Base-by-base conservation (phyloP, 2,797 vertebrate genomes). In the Ambastaia sidthimunki region DNA sequence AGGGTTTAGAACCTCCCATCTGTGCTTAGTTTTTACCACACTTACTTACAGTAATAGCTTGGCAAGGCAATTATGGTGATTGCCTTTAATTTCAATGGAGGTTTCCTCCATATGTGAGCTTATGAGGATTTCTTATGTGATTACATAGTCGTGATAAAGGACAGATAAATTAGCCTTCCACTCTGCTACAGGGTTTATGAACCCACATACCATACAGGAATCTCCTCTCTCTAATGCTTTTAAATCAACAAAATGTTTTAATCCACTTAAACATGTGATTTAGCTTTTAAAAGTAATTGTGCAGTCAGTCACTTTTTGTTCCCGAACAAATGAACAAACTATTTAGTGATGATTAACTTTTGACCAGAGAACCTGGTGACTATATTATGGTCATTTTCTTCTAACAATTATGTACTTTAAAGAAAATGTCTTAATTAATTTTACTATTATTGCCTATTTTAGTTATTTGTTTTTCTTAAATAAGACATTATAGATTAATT, bases 31-130 rank as follows among this genome's bases (percentile, higher is more conserved):
- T 74, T 79, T 41, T 75, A 37, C 71, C 74, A 50, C 16, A 80
- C 54, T 80, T 70, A 63, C 79, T 79, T 47, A 84, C 60, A 77
- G 77, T 74, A 83, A 84, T 77, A 81, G 78, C 70, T 65, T 60
- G 9, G 41, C 65, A 48, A 76, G 21, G 71, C 68, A 82, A 85
- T 87, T 88, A 82, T 62, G 7, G 34, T 80, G 75, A 87, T 76
- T 84, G 59, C 65, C 23, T 79, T 67, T 72, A 78, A 79, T 78
- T 77, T 78, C 21, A 28, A 23, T 60, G 23, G 41, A 55, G 31
- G 65, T n/a, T 44, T 25, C 74, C 66, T 66, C 76, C 76, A 76
- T 68, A 34, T 81, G 78, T 48, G 79, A 81, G 52, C 41, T 67
- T 74, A 71, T 65, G 70, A 37, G 78, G 74, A 55, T 47, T 67